phyloP scores from a whole-genome alignment of 1,140 invertebrate genomes.

The Ceratosolen solmsi region DNA sequence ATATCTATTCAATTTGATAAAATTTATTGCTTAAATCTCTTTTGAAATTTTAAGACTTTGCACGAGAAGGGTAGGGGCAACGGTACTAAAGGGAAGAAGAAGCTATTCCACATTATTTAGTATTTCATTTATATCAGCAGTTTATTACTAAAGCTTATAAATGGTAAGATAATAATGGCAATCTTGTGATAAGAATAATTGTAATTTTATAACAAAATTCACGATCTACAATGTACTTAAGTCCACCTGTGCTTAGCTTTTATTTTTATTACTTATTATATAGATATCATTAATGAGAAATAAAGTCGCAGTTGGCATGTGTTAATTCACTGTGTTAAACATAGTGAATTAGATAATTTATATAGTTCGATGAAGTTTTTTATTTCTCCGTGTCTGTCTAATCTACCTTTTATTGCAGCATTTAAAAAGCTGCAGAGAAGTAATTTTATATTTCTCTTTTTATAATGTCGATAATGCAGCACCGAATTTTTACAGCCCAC shows the following conservation, averaged over 20 bases:
- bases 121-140: no score
- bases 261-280: constrained; percentile 2
- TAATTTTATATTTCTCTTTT: not conserved
- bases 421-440: not conserved
- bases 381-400: not conserved
- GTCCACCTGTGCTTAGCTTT: not conserved
- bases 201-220: not conserved
- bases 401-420: not conserved
- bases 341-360: not conserved
- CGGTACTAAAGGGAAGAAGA: not conserved
- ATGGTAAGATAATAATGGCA: not conserved
- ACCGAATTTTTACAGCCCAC: not conserved
- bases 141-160: not conserved
- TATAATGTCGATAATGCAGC: not conserved
- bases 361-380: not conserved
- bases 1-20: not conserved
- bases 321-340: not conserved
- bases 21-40: not conserved
- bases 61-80: not conserved
- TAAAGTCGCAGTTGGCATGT: not conserved
- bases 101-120: no score
- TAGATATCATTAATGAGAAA: not conserved
- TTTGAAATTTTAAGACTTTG: not conserved
- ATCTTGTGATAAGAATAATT: not conserved
- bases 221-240: not conserved